phyloP scores from a whole-genome alignment of 2,888 invertebrate species.

The Melikaiella ostensackeni region DNA sequence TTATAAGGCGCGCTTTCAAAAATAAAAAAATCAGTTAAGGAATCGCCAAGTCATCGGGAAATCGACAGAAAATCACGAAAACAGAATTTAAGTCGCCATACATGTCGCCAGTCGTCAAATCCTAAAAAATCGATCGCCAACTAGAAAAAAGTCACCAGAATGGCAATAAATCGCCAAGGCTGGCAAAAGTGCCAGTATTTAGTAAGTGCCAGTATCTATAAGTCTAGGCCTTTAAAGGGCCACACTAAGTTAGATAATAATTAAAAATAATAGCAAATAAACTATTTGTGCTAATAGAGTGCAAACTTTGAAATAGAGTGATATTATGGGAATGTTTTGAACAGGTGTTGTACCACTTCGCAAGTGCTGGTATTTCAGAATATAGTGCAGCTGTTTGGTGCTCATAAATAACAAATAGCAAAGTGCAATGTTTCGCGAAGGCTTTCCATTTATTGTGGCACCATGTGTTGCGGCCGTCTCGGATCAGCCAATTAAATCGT shows the following conservation, averaged over 20 bases:
- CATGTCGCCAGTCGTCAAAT: no score
- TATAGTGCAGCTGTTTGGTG: background rate
- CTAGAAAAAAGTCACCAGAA: no score
- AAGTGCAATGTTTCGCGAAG: constrained; percentile 11
- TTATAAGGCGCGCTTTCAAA: no score
- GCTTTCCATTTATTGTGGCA: constrained; percentile 27
- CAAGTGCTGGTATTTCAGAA: background rate
- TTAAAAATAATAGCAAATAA: background rate
- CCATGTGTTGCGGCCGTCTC: background rate
- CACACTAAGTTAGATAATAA: background rate
- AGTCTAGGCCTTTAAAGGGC: no score
- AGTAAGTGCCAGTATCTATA: no score
- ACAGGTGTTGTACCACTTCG: background rate
- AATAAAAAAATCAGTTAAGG: no score
- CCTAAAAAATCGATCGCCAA: no score
- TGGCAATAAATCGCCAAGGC: no score
- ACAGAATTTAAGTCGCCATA: no score
- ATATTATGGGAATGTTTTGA: background rate
- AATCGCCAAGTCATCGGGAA: no score
- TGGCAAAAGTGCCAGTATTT: no score
- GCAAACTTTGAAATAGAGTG: background rate
- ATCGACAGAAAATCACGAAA: no score
- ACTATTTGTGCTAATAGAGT: background rate
- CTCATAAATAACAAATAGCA: constrained; percentile 30
- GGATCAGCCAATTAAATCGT: background rate